Conservation (phyloP, 2,888 invertebrate genomes). For the Cephus pulcher region DNA sequence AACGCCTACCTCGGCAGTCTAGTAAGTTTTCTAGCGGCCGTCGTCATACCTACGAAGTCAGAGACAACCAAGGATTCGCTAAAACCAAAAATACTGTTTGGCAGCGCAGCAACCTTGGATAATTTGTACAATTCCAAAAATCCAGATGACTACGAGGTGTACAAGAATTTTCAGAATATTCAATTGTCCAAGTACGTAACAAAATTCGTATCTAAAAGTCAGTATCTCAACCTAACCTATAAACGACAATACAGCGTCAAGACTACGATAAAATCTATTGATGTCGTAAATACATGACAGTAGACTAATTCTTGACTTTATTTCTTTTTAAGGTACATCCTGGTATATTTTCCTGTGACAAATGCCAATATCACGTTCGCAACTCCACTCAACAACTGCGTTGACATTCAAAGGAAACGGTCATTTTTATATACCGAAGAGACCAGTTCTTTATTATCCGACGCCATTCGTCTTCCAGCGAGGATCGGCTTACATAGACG, state of each 20-base stretch:
- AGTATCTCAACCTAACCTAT: background rate
- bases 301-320: background rate
- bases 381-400: background rate
- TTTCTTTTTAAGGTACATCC: background rate
- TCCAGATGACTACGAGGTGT: constrained; percentile 10
- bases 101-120: background rate
- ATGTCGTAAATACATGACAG: background rate
- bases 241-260: background rate
- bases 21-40: background rate
- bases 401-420: background rate
- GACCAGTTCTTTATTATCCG: constrained; percentile 7
- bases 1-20: constrained; percentile 8
- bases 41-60: background rate
- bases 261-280: background rate
- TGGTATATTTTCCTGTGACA: background rate
- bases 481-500: constrained; percentile 11
- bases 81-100: constrained; percentile 5
- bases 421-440: background rate
- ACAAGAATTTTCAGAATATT: background rate
- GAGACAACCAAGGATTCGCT: background rate
- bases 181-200: background rate
- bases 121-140: constrained; percentile 1
- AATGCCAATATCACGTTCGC: background rate
- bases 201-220: background rate
- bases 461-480: constrained; percentile 9